phyloP scores from a whole-genome alignment of 2,113 vertebrate species.

The Alosa alosa region DNA sequence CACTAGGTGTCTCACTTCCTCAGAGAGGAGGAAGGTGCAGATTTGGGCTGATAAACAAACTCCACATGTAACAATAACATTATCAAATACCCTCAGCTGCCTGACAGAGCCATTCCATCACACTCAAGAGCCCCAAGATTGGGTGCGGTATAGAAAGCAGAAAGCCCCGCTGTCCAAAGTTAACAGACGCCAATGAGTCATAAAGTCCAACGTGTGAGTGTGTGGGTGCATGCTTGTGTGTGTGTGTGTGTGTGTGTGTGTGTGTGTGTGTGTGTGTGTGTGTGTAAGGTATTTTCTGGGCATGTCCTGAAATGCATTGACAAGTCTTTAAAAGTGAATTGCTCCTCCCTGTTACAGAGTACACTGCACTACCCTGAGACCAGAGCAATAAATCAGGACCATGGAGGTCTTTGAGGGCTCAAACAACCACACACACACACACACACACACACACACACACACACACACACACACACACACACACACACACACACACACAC shows the following conservation, averaged over 20 bases:
- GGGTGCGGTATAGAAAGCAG: background rate
- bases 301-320: constrained; percentile 18
- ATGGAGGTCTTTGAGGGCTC: background rate
- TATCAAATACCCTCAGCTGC: background rate
- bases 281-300: constrained; percentile 17
- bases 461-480: constrained; percentile 21
- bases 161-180: background rate
- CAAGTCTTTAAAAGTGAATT: background rate
- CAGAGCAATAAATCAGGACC: background rate
- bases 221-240: constrained; percentile 14
- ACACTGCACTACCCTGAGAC: background rate
- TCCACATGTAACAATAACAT: background rate
- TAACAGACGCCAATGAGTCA: constrained; percentile 37
- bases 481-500: background rate
- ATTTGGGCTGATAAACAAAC: constrained; percentile 8
- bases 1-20: constrained; percentile 48
- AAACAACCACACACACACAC: background rate
- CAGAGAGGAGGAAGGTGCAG: background rate
- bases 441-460: background rate
- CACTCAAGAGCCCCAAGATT: background rate
- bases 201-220: constrained; percentile 19
- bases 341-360: background rate
- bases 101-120: background rate
- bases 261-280: constrained; percentile 12
- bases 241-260: constrained; percentile 10